These are phyloP conservation scores for Argyrosomus japonicus DNA, from an alignment of 2,113 vertebrate species.

Conservation along the genomic window DNA sequence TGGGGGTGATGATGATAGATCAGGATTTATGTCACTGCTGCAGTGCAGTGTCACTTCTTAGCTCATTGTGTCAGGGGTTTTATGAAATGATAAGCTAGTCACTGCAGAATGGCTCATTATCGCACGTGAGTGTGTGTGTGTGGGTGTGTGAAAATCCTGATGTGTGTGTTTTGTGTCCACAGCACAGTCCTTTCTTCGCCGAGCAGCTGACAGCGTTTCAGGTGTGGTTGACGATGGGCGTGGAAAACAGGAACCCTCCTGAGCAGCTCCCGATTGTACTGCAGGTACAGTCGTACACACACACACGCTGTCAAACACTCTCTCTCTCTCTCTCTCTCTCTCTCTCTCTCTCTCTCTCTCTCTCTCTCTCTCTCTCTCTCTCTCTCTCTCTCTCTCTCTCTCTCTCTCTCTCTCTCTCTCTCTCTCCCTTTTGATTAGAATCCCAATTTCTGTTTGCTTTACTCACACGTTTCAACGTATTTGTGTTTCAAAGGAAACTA, in stretches of 20 bases:
- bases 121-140: background rate
- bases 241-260: constrained; percentile 97
- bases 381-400: background rate
- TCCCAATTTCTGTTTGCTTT: background rate
- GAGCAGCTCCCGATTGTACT: constrained; percentile 97
- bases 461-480: background rate
- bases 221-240: constrained; percentile 98
- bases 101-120: constrained; percentile 40
- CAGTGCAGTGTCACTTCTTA: constrained; percentile 69
- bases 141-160: constrained; percentile 1
- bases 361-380: background rate
- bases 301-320: constrained; percentile 21
- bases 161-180: constrained; percentile 64
- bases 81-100: constrained; percentile 55
- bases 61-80: constrained; percentile 50
- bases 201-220: constrained; percentile 98
- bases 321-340: background rate
- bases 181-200: constrained; percentile 98
- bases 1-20: constrained; percentile 65
- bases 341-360: background rate
- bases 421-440: background rate
- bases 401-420: background rate
- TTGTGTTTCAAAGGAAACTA: background rate
- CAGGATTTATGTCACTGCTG: constrained; percentile 72
- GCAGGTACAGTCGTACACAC: constrained; percentile 86